Evolutionary conservation across 2,888 invertebrate species (phyloP).

Genomic region (Pammene fasciana): DNA sequence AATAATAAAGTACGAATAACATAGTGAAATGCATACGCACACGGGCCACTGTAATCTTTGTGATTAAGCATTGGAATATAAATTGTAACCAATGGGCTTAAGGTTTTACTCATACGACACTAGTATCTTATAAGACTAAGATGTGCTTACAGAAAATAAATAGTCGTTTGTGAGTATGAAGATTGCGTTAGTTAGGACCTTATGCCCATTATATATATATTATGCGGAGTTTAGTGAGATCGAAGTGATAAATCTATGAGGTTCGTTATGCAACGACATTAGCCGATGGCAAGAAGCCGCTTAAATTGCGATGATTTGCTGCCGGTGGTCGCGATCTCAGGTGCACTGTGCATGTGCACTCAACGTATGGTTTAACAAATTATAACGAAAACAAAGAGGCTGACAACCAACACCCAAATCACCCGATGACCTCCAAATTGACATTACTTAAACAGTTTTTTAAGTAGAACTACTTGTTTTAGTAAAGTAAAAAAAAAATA

Average conservation of each 20-base stretch:
- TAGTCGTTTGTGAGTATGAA: slow-evolving; percentile 1
- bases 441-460: too few relatives aligned
- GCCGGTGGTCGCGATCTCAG: slow-evolving; percentile 32
- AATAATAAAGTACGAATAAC: slow-evolving; percentile 32
- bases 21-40: slow-evolving; percentile 16
- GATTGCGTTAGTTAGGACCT: neutral
- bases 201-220: slow-evolving; percentile 12
- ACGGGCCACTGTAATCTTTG: slow-evolving; percentile 9
- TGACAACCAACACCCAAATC: too few relatives aligned
- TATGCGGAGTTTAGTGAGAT: slow-evolving; percentile 24
- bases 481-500: too few relatives aligned
- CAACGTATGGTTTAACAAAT: slow-evolving; percentile 14
- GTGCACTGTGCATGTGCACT: slow-evolving; percentile 15
- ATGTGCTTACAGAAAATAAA: slow-evolving; percentile 1
- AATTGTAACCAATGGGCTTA: slow-evolving; percentile 22
- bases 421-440: too few relatives aligned
- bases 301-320: slow-evolving; percentile 60
- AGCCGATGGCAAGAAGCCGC: slow-evolving; percentile 49
- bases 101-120: slow-evolving; percentile 7
- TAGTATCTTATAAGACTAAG: neutral
- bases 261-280: slow-evolving; percentile 63
- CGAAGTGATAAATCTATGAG: slow-evolving; percentile 57
- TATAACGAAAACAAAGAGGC: too few relatives aligned
- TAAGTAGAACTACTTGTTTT: too few relatives aligned
- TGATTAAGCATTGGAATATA: slow-evolving; percentile 17